Evolutionary conservation across 2,888 invertebrate species (phyloP), one percentile per base, ranked within the genome.

Genomic region (Ellobium chinense): DNA sequence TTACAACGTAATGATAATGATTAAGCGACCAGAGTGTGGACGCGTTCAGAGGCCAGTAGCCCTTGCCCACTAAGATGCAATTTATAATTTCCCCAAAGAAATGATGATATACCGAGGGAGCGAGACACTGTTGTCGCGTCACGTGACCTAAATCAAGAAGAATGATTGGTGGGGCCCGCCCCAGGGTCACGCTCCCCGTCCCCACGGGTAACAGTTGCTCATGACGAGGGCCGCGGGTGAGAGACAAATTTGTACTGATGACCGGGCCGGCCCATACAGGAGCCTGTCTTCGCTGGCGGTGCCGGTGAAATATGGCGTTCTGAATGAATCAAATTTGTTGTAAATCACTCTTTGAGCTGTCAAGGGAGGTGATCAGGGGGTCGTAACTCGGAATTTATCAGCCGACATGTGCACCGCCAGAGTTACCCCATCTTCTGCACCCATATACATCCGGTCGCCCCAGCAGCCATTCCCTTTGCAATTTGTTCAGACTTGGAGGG

Each of bases 291-390:
- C 73, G 68, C 80, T 84, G 84, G 84, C 85, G 82, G 62, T 37
- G 54, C 31, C 39, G 69, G 80, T 85, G 85, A 84, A 79, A 79
- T 82, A 85, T 83, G 54, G 82, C 80, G 81, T 78, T 83, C 82
- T 75, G 79, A 84, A 83, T 82, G 84, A 85, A 85, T 85, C 84
- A 85, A 85, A 84, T 83, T 84, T 83, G 80, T 77, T 80, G 81
- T 82, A 83, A 83, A 85, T 85, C 82, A 85, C 83, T 78, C 82
- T 66, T 68, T 72, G 66, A 76, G 78, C 80, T 83, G 84, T 81
- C 83, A 69, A 14, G 68, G 54, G 66, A 78, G 70, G 46, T 80
- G 60, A 72, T 65, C 78, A 54, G 46, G 77, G 78, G 83, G 83
- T 81, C 82, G 80, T 83, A 81, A 80, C 79, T 70, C 68, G 73